A percentile compares a stretch with the other conserved stretches of the same genome.
phyloP scores from a whole-genome alignment of 2,888 invertebrate genomes.

The Polyommatus iphigenia region DNA sequence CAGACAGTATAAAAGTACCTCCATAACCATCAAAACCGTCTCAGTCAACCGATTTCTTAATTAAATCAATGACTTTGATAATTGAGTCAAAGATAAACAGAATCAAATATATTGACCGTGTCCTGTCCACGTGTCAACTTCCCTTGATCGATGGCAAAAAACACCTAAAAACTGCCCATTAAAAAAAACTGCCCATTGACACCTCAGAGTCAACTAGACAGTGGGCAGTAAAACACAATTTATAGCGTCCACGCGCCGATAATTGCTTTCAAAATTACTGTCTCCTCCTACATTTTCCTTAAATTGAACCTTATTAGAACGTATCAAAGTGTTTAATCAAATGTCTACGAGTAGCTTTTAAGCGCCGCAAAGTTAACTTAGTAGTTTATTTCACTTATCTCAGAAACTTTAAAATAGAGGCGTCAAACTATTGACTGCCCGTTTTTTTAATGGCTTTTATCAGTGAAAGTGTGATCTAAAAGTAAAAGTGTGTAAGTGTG shows the following conservation, averaged over 20 bases:
- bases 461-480: slow-evolving; percentile 2
- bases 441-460: not conserved
- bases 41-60: too few relatives aligned
- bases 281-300: not conserved
- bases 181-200: slow-evolving; percentile 46
- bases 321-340: not conserved
- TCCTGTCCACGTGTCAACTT: not conserved
- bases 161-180: not conserved
- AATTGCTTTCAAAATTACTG: not conserved
- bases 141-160: slow-evolving; percentile 1
- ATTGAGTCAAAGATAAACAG: not conserved
- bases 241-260: slow-evolving; percentile 65
- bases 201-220: slow-evolving; percentile 44
- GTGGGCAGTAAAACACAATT: slow-evolving; percentile 73
- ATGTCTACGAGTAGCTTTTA: not conserved
- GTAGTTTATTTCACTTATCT: slow-evolving; percentile 44
- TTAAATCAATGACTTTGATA: not conserved
- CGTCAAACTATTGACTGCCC: slow-evolving; percentile 19
- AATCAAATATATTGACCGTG: not conserved
- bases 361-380: slow-evolving; percentile 1
- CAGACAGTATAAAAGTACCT: too few relatives aligned
- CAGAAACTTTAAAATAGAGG: not conserved
- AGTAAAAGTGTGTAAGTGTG: too few relatives aligned
- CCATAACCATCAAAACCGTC: too few relatives aligned
- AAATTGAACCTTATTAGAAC: not conserved